phyloP scores from a whole-genome alignment of 2,113 vertebrate genomes.

The Promerops cafer region DNA sequence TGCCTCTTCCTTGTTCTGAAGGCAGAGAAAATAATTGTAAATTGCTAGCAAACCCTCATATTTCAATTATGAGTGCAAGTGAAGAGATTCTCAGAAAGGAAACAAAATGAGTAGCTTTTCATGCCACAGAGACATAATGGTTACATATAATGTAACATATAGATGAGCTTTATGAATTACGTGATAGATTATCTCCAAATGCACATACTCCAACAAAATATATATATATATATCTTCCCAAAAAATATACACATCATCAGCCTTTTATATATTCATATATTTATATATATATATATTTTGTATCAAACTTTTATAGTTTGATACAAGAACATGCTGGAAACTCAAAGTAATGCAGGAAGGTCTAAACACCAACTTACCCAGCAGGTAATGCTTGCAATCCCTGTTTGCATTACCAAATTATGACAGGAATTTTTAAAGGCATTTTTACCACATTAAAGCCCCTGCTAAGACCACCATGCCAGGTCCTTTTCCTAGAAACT shows the following conservation, averaged over 20 bases:
- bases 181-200: not conserved
- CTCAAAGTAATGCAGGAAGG: not conserved
- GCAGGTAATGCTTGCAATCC: not conserved
- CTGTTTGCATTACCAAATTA: not conserved
- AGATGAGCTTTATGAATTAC: not conserved
- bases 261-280: not conserved
- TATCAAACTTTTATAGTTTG: too few species aligned
- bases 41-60: not conserved
- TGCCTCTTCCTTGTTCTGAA: not conserved
- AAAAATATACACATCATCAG: not conserved
- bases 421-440: not conserved
- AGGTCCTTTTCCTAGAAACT: not conserved
- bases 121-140: not conserved
- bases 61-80: not conserved
- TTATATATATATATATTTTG: too few species aligned
- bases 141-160: not conserved
- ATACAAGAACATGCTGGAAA: not conserved
- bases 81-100: not conserved
- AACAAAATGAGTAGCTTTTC: not conserved
- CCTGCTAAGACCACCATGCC: not conserved
- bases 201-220: not conserved
- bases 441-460: not conserved
- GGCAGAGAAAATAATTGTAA: not conserved
- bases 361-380: not conserved
- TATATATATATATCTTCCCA: not conserved